Percentiles rank a stretch among this genome's conserved stretches.
phyloP scores from a whole-genome alignment of 2,888 invertebrate genomes.

The Melipona bicolor region DNA sequence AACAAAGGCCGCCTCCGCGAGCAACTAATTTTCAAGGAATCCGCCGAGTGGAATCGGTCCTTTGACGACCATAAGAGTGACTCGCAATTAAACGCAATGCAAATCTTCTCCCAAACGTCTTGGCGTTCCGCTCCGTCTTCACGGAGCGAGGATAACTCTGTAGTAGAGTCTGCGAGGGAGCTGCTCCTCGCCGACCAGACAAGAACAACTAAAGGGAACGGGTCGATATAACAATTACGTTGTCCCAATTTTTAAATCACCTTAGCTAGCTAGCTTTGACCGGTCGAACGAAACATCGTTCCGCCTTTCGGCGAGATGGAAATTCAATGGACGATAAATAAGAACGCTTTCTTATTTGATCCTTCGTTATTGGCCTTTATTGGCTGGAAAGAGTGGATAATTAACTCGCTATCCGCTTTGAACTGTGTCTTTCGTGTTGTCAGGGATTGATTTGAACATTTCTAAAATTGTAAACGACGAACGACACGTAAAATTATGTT shows the following conservation, averaged over 20 bases:
- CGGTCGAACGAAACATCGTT: neutral
- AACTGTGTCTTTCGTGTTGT: neutral
- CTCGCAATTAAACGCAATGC: constrained; percentile 41
- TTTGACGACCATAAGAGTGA: constrained; percentile 26
- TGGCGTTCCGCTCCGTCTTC: neutral
- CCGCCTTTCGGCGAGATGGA: neutral
- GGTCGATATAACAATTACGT: constrained; percentile 17
- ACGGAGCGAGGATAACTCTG: too few relatives aligned
- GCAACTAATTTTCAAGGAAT: constrained; percentile 31
- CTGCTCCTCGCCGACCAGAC: neutral
- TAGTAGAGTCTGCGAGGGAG: constrained; percentile 21
- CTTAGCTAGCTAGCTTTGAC: neutral
- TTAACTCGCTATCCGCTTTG: neutral
- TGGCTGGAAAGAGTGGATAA: neutral
- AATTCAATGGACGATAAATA: constrained; percentile 3
- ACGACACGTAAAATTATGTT: too few relatives aligned
- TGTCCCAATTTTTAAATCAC: constrained; percentile 36
- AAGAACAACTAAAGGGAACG: neutral
- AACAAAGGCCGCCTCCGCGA: neutral
- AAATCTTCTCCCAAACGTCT: constrained; percentile 37
- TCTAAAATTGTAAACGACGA: too few relatives aligned
- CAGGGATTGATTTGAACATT: too few relatives aligned
- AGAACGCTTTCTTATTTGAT: constrained; percentile 28
- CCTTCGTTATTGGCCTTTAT: neutral
- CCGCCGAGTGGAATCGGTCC: constrained; percentile 7